Conservation (phyloP, 30 jellyfish, hydroid and myxozoan species). For the Euphysa ruthae region DNA sequence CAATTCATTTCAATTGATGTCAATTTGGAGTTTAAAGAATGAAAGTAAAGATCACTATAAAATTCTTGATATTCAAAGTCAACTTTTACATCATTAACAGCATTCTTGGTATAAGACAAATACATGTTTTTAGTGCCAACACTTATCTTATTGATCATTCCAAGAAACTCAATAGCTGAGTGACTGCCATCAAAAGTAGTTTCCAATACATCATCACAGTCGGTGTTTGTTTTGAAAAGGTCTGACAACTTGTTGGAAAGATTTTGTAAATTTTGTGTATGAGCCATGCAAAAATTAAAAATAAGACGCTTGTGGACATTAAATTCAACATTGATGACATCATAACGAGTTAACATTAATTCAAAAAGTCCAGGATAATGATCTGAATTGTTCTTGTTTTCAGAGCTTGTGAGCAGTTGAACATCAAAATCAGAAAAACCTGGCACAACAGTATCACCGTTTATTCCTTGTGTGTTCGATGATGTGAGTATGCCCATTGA, state of each 20-base stretch:
- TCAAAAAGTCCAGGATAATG: neutral
- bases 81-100: neutral
- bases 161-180: no score
- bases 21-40: neutral
- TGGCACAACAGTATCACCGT: constrained; percentile 1
- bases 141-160: no score
- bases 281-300: no score
- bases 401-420: neutral
- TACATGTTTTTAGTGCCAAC: no score
- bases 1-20: neutral
- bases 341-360: neutral
- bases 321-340: neutral
- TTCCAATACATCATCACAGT: no score
- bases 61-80: neutral
- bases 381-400: neutral
- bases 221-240: no score
- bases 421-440: constrained; percentile 3
- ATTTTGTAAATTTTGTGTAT: no score
- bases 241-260: no score
- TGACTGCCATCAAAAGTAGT: no score
- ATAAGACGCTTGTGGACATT: neutral
- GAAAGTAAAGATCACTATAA: neutral
- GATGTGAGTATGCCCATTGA: neutral
- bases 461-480: constrained; percentile 1
- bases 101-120: neutral